These are phyloP conservation scores for Loxodonta africana DNA, from an alignment of 2,113 vertebrate species.

Conservation along the genomic window DNA sequence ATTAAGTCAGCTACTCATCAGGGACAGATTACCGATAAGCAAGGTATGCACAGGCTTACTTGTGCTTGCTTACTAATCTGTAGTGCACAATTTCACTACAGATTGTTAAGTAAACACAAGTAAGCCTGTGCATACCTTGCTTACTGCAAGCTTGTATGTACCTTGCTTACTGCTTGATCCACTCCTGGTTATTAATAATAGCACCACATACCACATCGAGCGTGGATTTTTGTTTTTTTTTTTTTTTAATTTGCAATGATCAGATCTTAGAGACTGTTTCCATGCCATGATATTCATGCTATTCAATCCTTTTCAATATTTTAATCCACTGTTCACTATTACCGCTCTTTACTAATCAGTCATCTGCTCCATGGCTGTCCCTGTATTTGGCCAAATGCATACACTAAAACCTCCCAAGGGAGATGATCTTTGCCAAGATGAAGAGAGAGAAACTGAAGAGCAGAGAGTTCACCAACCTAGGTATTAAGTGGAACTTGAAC, in stretches of 20 bases:
- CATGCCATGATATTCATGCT: not conserved
- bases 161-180: too few species aligned
- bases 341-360: not conserved
- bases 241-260: not conserved
- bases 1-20: not conserved
- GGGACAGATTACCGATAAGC: too few species aligned
- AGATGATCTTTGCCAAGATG: not conserved
- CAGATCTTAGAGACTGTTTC: not conserved
- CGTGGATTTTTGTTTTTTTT: not conserved
- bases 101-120: too few species aligned
- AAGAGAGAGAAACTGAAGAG: not conserved
- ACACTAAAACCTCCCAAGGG: not conserved
- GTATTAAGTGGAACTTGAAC: not conserved
- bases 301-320: not conserved
- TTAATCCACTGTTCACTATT: not conserved
- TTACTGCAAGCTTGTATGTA: too few species aligned
- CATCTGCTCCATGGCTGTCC: not conserved
- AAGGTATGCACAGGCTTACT: too few species aligned
- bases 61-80: too few species aligned
- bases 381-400: rapidly evolving
- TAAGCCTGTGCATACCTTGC: too few species aligned
- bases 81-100: too few species aligned
- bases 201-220: not conserved
- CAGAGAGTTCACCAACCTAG: not conserved
- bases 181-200: not conserved